phyloP scores from a whole-genome alignment of 2,888 invertebrate species.

The Cartodere bifasciata region DNA sequence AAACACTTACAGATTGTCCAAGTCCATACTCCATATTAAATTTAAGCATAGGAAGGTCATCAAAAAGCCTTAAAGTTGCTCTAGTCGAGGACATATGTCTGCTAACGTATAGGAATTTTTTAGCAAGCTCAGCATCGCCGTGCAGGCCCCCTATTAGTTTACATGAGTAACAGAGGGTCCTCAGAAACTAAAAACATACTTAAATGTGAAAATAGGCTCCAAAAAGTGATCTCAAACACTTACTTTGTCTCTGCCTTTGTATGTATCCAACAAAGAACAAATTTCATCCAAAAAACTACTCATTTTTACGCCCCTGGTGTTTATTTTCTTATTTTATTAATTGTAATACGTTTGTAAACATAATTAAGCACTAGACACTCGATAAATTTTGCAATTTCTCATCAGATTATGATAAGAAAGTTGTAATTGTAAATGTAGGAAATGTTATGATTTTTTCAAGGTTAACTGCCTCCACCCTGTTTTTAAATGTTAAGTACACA shows the following conservation, averaged over 20 bases:
- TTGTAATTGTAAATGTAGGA: too few species aligned
- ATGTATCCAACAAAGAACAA: conserved; percentile 62
- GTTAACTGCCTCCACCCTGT: too few species aligned
- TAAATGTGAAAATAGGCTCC: conserved; percentile 3
- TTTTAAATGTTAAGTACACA: too few species aligned
- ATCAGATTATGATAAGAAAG: too few species aligned
- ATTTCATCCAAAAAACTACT: conserved; percentile 33
- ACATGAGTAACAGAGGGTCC: conserved; percentile 63
- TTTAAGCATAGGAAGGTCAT: conserved; percentile 72
- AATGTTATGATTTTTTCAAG: too few species aligned
- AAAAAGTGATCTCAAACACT: conserved; percentile 13
- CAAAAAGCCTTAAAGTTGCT: conserved; percentile 66
- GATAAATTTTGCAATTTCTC: too few species aligned
- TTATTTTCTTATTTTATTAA: too few species aligned
- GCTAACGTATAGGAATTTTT: conserved; percentile 47
- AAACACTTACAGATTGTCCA: conserved; percentile 42
- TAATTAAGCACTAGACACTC: too few species aligned
- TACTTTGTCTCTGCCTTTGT: conserved; percentile 79
- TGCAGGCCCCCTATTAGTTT: conserved; percentile 57
- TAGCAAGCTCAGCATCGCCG: conserved; percentile 45
- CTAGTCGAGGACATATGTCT: conserved; percentile 63
- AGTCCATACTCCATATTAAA: conserved; percentile 60
- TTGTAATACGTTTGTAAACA: too few species aligned
- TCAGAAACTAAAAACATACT: conserved; percentile 46
- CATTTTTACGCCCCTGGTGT: too few species aligned